These are phyloP conservation scores for Chondrilla cf. caribensis DNA, from an alignment of 37 sponge, comb jelly and placozoan species.

Conservation along the genomic window DNA sequence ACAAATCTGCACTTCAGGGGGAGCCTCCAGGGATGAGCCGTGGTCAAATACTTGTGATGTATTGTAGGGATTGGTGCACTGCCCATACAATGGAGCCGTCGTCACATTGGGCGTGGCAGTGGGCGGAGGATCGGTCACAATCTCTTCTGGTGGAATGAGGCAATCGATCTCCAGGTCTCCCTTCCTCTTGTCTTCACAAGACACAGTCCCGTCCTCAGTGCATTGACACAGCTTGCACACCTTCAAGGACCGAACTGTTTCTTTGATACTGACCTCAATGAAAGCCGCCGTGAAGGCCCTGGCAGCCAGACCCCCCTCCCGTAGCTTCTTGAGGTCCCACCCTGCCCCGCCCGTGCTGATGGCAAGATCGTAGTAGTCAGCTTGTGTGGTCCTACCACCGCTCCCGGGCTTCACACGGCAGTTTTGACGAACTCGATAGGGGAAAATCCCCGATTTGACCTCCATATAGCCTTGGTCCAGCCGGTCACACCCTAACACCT, in stretches of 20 bases:
- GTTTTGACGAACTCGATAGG: neutral
- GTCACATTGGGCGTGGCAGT: neutral
- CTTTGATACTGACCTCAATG: slow-evolving; percentile 56
- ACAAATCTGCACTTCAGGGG: too few species aligned
- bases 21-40: too few species aligned
- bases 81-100: neutral
- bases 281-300: slow-evolving; percentile 72
- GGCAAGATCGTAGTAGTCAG: slow-evolving; percentile 77
- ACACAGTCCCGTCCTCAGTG: slow-evolving; percentile 2
- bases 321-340: slow-evolving; percentile 74
- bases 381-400: slow-evolving; percentile 52
- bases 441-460: neutral
- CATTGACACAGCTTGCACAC: slow-evolving; percentile 64
- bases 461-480: neutral
- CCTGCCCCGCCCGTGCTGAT: slow-evolving; percentile 50
- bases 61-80: neutral
- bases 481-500: neutral
- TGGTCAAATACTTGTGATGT: too few species aligned
- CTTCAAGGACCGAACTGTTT: slow-evolving; percentile 42
- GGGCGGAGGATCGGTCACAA: neutral
- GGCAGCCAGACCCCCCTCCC: slow-evolving; percentile 43
- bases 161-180: neutral
- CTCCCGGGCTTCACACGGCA: slow-evolving; percentile 12
- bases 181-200: neutral
- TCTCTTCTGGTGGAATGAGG: neutral